phyloP scores from a whole-genome alignment of 1,140 invertebrate genomes.

The Tetramorium simillimum region DNA sequence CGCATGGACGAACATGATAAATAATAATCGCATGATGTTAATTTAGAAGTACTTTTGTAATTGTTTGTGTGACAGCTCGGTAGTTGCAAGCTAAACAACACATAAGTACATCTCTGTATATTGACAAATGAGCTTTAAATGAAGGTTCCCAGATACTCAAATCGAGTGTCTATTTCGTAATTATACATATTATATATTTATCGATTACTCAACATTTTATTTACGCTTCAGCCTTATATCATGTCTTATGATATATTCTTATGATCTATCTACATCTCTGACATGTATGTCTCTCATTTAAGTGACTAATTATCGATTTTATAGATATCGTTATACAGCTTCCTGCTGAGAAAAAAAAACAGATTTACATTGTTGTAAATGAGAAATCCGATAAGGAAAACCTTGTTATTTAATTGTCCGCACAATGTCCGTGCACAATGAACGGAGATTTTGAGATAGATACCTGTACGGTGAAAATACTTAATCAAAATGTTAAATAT shows the following conservation, averaged over 20 bases:
- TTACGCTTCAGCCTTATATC: background rate
- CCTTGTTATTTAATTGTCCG: slow-evolving; percentile 2
- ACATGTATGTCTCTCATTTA: background rate
- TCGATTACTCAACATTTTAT: slow-evolving; percentile 6
- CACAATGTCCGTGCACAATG: background rate
- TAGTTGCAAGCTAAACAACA: background rate
- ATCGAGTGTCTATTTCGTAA: background rate
- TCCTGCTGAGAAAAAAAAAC: background rate
- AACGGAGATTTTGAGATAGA: slow-evolving; percentile 7
- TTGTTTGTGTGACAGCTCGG: background rate
- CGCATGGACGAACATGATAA: slow-evolving; percentile 4
- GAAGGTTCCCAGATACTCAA: background rate
- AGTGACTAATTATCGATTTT: background rate
- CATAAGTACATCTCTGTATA: background rate
- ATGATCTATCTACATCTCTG: background rate
- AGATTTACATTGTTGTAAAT: slow-evolving; percentile 1
- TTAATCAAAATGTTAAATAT: background rate
- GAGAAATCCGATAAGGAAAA: background rate
- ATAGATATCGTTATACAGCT: background rate
- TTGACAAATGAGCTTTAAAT: background rate
- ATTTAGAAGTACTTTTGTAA: background rate
- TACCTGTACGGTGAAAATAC: background rate
- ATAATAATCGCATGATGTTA: slow-evolving; percentile 10
- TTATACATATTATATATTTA: background rate
- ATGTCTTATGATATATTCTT: background rate